Conservation (phyloP, 2,113 vertebrate species). For the Planiliza haematocheilus region DNA sequence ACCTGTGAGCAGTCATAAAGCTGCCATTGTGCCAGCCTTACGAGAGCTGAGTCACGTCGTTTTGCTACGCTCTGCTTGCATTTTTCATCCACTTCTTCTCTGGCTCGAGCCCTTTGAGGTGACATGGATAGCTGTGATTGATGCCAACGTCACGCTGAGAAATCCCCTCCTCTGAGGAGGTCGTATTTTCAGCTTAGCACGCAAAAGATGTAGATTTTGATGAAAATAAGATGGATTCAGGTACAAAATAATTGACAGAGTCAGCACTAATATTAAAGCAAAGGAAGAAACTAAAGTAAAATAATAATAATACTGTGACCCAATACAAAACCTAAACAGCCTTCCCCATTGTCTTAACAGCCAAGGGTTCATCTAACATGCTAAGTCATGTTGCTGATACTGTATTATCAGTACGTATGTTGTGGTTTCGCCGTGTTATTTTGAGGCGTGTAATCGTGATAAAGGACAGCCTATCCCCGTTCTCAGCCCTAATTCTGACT, state of each 20-base stretch:
- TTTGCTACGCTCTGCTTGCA: constrained; percentile 20
- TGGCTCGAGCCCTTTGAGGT: constrained; percentile 38
- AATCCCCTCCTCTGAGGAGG: constrained; percentile 30
- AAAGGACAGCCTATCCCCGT: too few species aligned
- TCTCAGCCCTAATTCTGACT: too few species aligned
- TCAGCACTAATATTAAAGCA: constrained; percentile 2
- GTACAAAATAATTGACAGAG: constrained; percentile 7
- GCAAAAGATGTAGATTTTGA: constrained; percentile 15
- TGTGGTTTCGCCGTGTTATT: too few species aligned
- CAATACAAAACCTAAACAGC: too few species aligned
- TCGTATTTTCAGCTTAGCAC: background rate
- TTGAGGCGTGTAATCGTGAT: too few species aligned
- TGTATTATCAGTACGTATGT: too few species aligned
- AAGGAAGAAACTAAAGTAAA: background rate
- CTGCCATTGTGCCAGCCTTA: constrained; percentile 65
- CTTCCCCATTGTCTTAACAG: too few species aligned
- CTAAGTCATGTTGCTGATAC: too few species aligned
- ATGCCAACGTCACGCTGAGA: constrained; percentile 29
- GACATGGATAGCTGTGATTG: constrained; percentile 34
- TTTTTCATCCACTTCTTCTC: constrained; percentile 42
- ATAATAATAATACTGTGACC: too few species aligned
- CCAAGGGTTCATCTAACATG: too few species aligned
- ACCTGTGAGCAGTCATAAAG: constrained; percentile 74
- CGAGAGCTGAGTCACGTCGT: constrained; percentile 66
- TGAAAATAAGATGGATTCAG: constrained; percentile 16